These are phyloP conservation scores for Mesoclemmys tuberculata DNA, from an alignment of 2,113 vertebrate species.

Conservation along the genomic window DNA sequence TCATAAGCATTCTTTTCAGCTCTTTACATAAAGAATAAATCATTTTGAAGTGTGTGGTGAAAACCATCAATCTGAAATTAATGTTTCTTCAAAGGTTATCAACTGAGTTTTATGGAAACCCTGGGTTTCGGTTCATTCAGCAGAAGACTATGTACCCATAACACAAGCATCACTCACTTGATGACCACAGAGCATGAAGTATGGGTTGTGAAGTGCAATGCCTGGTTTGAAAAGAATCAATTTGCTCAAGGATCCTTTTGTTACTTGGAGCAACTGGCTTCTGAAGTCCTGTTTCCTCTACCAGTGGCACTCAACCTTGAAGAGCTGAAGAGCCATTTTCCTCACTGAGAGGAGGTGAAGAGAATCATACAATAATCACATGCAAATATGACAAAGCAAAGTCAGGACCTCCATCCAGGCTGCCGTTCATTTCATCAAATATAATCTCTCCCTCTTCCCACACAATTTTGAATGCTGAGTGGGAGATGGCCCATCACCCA, in stretches of 20 bases:
- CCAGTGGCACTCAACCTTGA: constrained; percentile 22
- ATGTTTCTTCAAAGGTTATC: constrained; percentile 10
- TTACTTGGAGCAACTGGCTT: neutral
- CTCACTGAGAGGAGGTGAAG: constrained; percentile 47
- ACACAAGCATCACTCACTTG: neutral
- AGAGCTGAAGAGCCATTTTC: constrained; percentile 64
- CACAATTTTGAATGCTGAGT: constrained; percentile 47
- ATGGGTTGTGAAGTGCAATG: neutral
- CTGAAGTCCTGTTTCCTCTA: constrained; percentile 5
- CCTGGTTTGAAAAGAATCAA: neutral
- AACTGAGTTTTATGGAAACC: neutral
- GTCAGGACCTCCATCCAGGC: constrained; percentile 51
- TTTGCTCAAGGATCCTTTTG: neutral
- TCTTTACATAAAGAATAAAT: neutral
- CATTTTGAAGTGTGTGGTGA: neutral
- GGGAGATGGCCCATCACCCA: constrained; percentile 25
- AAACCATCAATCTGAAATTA: neutral
- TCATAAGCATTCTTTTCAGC: neutral
- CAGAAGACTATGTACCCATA: neutral
- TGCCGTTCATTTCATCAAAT: constrained; percentile 69
- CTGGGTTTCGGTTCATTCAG: neutral
- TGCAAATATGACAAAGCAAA: constrained; percentile 68
- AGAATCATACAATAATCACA: constrained; percentile 57
- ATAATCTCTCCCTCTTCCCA: constrained; percentile 53
- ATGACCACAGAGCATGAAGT: neutral